Evolutionary conservation across 2,888 invertebrate species (phyloP).

Genomic region (Archips xylosteana): DNA sequence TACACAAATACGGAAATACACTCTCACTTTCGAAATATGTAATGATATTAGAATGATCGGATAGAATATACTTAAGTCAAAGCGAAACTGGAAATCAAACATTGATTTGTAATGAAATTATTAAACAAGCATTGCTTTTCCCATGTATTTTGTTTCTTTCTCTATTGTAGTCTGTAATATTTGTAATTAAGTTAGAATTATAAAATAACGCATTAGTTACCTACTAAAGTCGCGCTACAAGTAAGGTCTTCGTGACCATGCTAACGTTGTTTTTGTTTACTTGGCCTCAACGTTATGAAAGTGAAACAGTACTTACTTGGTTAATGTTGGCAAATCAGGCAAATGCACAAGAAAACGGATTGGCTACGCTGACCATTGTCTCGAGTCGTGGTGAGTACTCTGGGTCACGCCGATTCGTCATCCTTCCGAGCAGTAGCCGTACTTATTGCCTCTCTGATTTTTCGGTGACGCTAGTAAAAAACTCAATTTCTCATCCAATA

Average conservation of each 20-base stretch:
- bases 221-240: too few relatives aligned
- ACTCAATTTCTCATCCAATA: neutral
- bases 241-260: neutral
- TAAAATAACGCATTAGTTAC: too few relatives aligned
- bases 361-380: conserved; percentile 21
- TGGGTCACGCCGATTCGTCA: conserved; percentile 32
- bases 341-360: conserved; percentile 23
- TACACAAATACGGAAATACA: too few relatives aligned
- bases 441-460: neutral
- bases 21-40: too few relatives aligned
- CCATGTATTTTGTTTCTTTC: too few relatives aligned
- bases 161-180: too few relatives aligned
- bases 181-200: too few relatives aligned
- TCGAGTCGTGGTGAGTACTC: neutral
- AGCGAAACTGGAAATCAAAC: too few relatives aligned
- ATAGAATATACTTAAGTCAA: too few relatives aligned
- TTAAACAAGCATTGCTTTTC: too few relatives aligned
- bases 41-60: too few relatives aligned
- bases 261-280: neutral
- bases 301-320: conserved; percentile 13
- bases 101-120: too few relatives aligned
- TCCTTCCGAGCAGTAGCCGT: neutral
- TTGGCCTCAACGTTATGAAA: conserved; percentile 12
- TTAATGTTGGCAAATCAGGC: conserved; percentile 6
- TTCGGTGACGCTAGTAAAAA: neutral